Evolutionary conservation across 2,888 invertebrate species (phyloP).

Genomic region (Pegoplata infirma): DNA sequence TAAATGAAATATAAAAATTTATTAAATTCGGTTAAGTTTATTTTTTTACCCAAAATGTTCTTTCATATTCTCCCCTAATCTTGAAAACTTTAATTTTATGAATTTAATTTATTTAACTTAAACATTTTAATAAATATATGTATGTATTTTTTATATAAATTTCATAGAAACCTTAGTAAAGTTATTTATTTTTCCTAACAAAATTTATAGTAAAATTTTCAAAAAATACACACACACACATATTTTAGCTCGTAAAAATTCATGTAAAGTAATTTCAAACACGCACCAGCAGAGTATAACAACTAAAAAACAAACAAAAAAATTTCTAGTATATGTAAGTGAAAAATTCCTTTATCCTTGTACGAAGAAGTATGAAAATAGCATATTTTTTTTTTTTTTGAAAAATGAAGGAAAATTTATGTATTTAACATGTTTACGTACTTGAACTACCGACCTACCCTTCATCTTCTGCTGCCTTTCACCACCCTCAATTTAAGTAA

Average conservation of each 20-base stretch:
- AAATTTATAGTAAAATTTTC: no score
- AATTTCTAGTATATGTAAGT: neutral
- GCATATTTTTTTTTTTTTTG: conserved; percentile 32
- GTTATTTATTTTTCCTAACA: conserved; percentile 45
- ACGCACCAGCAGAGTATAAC: conserved; percentile 45
- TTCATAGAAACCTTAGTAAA: conserved; percentile 38
- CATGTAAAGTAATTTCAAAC: conserved; percentile 57
- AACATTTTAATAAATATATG: conserved; percentile 1
- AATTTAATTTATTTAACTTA: conserved; percentile 5
- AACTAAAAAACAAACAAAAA: conserved; percentile 1
- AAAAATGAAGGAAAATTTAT: conserved; percentile 53
- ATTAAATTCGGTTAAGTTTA: no score
- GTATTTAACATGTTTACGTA: conserved; percentile 34
- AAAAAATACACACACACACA: no score
- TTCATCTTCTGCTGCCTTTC: neutral
- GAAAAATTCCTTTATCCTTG: conserved; percentile 50
- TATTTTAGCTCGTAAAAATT: conserved; percentile 35
- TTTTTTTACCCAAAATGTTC: no score
- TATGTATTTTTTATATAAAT: conserved; percentile 26
- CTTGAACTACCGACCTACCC: conserved; percentile 16
- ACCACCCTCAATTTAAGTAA: neutral
- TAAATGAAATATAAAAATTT: neutral
- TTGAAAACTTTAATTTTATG: neutral
- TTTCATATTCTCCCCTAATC: neutral
- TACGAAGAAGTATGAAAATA: conserved; percentile 13